A percentile compares a stretch with the other conserved stretches of the same genome.
These are phyloP conservation scores for Hyles lineata DNA, from an alignment of 2,888 invertebrate genomes.

Conservation along the genomic window DNA sequence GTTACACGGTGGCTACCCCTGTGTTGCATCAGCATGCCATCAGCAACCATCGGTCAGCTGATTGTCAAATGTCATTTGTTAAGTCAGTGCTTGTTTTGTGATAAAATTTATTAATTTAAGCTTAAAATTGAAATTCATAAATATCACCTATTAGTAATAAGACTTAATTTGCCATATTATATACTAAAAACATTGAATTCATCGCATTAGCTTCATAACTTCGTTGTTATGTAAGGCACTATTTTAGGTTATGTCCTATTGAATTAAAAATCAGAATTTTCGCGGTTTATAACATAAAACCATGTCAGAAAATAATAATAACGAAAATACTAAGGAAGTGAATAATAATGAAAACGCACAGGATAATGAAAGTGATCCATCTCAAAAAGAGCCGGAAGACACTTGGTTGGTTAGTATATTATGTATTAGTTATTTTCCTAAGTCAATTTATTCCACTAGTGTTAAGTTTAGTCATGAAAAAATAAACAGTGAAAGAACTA, in stretches of 20 bases:
- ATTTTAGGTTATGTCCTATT: constrained; percentile 4
- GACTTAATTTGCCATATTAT: background rate
- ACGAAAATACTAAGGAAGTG: constrained; percentile 35
- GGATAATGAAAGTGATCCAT: background rate
- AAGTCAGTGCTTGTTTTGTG: too few relatives aligned
- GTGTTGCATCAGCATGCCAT: too few relatives aligned
- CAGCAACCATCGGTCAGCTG: background rate
- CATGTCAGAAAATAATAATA: constrained; percentile 24
- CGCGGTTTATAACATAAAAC: background rate
- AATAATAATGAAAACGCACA: constrained; percentile 32
- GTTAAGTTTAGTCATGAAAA: too few relatives aligned
- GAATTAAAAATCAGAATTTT: background rate
- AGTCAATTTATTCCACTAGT: too few relatives aligned
- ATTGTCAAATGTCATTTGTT: background rate
- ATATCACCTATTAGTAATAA: background rate
- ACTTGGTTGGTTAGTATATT: constrained; percentile 66
- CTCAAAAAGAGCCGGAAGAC: constrained; percentile 45
- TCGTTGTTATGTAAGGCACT: background rate
- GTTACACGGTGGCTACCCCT: too few relatives aligned
- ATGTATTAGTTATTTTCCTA: too few relatives aligned
- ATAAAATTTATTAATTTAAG: too few relatives aligned
- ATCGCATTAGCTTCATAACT: too few relatives aligned
- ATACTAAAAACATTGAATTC: background rate
- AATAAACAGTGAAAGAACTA: too few relatives aligned
- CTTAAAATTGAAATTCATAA: too few relatives aligned